Base-by-base conservation (phyloP, 2,797 vertebrate genomes). In the Aulostomus chinensis region DNA sequence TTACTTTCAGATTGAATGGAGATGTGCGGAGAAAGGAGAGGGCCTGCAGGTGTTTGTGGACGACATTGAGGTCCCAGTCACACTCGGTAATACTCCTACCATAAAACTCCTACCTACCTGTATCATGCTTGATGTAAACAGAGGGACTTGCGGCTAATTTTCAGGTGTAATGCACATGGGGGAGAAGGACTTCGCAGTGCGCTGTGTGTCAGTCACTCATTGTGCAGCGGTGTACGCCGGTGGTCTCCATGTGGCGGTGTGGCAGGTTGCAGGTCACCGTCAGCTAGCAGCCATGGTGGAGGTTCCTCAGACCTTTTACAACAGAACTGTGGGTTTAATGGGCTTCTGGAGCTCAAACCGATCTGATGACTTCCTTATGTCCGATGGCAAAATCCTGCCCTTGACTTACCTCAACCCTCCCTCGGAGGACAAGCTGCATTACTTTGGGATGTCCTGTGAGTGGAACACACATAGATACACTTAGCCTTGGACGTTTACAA, bases 371-470 rank as follows among this genome's bases (percentile, higher is more conserved):
- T 92, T 94, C 71, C 87, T 91, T 31, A 88, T 88, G 70, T 93
- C 92, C 0, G 84, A 92, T 24, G 81, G 92, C 17, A 79, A 46
- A 22, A 37, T 81, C 34, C 51, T 91, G 17, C 36, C 9, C 15
- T 80, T 51, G 1, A 17, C n/a, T 0, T 54, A 83, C 42, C 79
- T 63, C 46, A 86, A 55, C 35, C 32, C 64, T 4, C 92, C 86
- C 1, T 12, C 81, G 2, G 89, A 92, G 60, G 84, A 85, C 39
- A 68, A 34, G 18, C 72, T 93, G 40, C 74, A 83, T 20, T 0
- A 18, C 7, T 94, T 93, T 12, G 89, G 91, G 48, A 26, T 91
- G 55, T 92, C 93, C 68, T 94, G 93, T 94, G 74, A 84, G 93
- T 89, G n/a, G 4, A 58, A 1, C 8, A 11, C 2, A 9, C 16